phyloP scores from a whole-genome alignment of 2,888 invertebrate genomes.

The Noctuana brunneofusca region DNA sequence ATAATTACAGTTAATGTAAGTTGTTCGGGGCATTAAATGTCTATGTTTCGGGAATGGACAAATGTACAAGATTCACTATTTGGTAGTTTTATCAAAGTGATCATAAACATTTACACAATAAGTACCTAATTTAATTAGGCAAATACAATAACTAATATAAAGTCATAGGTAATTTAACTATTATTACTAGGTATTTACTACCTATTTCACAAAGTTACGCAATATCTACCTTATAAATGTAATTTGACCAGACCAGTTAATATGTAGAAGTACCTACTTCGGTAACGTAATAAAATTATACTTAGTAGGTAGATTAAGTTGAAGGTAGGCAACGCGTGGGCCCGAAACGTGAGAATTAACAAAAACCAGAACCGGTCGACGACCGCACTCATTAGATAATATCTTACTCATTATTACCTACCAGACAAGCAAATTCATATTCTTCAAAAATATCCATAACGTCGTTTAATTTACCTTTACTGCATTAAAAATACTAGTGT shows the following conservation, averaged over 20 bases:
- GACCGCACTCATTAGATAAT: conserved; percentile 12
- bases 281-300: conserved; percentile 1
- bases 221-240: conserved; percentile 6
- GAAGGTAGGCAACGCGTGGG: conserved; percentile 7
- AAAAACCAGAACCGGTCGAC: conserved; percentile 12
- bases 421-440: not conserved
- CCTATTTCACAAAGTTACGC: conserved; percentile 9
- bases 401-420: not conserved
- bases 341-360: conserved; percentile 6
- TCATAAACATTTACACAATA: too few relatives aligned
- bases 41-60: too few relatives aligned
- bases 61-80: too few relatives aligned
- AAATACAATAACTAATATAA: too few relatives aligned
- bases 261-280: not conserved
- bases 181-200: too few relatives aligned
- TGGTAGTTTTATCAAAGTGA: too few relatives aligned
- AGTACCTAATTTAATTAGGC: too few relatives aligned
- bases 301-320: not conserved
- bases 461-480: too few relatives aligned
- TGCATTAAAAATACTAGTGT: too few relatives aligned
- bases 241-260: not conserved
- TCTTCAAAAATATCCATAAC: not conserved
- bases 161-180: too few relatives aligned
- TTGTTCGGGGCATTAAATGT: too few relatives aligned
- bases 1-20: too few relatives aligned